Conservation (phyloP, 2,797 vertebrate species). For the Nannoperca australis region DNA sequence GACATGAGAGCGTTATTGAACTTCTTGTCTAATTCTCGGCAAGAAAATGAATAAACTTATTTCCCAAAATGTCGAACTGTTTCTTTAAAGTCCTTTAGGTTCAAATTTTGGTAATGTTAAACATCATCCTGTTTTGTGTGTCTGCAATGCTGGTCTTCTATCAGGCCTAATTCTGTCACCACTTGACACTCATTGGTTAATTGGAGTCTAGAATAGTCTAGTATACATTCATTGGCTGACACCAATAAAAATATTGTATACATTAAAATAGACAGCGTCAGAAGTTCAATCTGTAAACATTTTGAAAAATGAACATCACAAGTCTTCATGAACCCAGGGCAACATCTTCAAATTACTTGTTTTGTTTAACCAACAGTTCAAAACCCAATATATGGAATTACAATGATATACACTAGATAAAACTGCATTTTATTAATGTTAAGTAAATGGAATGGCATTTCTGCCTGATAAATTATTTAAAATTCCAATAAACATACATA, state of each 20-base stretch:
- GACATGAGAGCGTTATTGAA: neutral
- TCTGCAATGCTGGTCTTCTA: neutral
- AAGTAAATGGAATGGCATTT: neutral
- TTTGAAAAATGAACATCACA: no score
- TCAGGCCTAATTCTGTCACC: neutral
- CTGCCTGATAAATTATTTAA: neutral
- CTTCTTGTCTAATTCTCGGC: neutral
- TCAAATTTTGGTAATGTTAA: no score
- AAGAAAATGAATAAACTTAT: neutral
- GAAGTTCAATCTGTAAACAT: neutral
- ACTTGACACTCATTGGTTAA: neutral
- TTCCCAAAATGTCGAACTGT: neutral
- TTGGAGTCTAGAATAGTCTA: neutral
- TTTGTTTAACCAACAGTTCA: neutral
- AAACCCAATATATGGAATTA: neutral
- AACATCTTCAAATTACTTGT: neutral
- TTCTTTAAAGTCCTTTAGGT: neutral
- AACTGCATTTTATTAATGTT: no score
- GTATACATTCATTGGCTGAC: no score
- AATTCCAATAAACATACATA: no score
- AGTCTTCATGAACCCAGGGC: neutral
- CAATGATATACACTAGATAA: neutral
- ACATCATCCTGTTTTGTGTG: neutral
- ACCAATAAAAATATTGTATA: neutral
- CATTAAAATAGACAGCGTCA: neutral